Conservation (phyloP, 2,113 vertebrate genomes). For the Delphinus delphis region DNA sequence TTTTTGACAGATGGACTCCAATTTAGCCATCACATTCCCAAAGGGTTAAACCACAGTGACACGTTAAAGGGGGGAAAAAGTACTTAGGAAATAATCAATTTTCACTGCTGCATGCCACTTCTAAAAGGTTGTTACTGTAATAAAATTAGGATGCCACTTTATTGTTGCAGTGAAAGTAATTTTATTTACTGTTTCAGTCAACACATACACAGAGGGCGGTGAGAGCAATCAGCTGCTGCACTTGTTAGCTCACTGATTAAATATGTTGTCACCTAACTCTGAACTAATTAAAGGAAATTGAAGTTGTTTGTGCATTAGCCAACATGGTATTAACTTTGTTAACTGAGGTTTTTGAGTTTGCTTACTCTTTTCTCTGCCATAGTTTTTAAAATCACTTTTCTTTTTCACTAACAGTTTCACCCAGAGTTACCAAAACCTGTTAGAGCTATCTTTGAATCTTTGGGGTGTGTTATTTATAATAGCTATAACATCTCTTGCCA, state of each 20-base stretch:
- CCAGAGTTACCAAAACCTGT: neutral
- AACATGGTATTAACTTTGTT: conserved; percentile 73
- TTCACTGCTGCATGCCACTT: conserved; percentile 80
- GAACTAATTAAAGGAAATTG: conserved; percentile 86
- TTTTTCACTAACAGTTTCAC: neutral
- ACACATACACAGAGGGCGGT: conserved; percentile 14
- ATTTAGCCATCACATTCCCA: neutral
- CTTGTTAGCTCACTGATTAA: conserved; percentile 86
- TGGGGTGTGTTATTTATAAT: neutral
- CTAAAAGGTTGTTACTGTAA: conserved; percentile 78
- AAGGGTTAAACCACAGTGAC: conserved; percentile 68
- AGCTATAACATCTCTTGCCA: neutral
- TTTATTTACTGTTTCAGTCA: conserved; percentile 84
- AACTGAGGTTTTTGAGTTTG: conserved; percentile 50
- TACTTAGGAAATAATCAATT: conserved; percentile 80
- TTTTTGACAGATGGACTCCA: neutral
- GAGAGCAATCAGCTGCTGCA: conserved; percentile 78
- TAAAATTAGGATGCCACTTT: conserved; percentile 82
- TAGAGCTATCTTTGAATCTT: conserved; percentile 9
- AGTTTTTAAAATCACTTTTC: neutral
- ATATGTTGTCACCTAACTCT: conserved; percentile 83
- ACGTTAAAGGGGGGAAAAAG: conserved; percentile 43
- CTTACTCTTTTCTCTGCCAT: conserved; percentile 21
- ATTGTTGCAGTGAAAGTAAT: conserved; percentile 81
- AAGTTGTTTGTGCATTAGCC: conserved; percentile 75